These are phyloP conservation scores for Entelurus aequoreus DNA, from an alignment of 2,113 vertebrate genomes.

Conservation along the genomic window DNA sequence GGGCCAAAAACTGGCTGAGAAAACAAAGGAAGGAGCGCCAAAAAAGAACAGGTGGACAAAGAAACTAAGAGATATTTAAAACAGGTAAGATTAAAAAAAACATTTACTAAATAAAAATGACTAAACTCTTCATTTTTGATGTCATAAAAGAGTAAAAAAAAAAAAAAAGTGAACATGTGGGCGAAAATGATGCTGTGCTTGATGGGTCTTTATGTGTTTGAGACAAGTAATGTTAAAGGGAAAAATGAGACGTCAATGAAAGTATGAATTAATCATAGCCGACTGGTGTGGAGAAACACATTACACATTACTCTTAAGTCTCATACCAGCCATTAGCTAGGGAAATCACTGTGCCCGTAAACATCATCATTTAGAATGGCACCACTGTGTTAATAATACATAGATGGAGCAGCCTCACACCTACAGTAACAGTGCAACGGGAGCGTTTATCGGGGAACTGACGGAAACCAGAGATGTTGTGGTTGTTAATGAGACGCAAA, in stretches of 20 bases:
- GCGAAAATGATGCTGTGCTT: not conserved
- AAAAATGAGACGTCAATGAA: not conserved
- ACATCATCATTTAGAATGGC: slow-evolving; percentile 7
- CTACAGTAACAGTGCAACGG: not conserved
- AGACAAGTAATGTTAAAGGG: not conserved
- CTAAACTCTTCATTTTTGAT: not conserved
- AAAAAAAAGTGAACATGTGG: slow-evolving; percentile 4
- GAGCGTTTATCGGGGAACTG: slow-evolving; percentile 3
- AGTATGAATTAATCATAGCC: slow-evolving; percentile 6
- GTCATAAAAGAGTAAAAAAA: not conserved
- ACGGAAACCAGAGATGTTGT: slow-evolving; percentile 8
- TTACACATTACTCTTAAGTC: not conserved
- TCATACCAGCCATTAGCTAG: not conserved
- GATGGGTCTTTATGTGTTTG: not conserved
- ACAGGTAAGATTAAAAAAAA: slow-evolving; percentile 44
- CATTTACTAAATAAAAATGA: not conserved
- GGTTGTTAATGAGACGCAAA: slow-evolving; percentile 11
- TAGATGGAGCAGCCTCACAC: not conserved
- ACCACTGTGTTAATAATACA: slow-evolving; percentile 21
- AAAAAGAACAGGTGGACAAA: slow-evolving; percentile 28
- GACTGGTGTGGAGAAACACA: not conserved
- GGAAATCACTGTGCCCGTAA: slow-evolving; percentile 6
- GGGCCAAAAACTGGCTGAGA: slow-evolving; percentile 15
- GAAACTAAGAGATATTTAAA: not conserved
- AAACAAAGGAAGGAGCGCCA: slow-evolving; percentile 37